phyloP scores from a whole-genome alignment of 1,140 invertebrate species.

The Drosophila chauvacae region DNA sequence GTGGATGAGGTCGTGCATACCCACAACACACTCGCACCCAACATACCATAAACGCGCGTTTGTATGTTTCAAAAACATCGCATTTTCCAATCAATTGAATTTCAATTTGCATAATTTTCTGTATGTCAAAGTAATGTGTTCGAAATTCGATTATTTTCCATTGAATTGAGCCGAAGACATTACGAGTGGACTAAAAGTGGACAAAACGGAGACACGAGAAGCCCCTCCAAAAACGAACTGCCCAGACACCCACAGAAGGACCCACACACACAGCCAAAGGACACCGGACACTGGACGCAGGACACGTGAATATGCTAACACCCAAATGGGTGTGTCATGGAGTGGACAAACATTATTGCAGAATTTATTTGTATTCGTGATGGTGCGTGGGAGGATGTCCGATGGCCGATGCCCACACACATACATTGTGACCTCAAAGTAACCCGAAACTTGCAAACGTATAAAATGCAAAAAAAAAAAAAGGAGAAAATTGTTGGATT shows the following conservation, averaged over 20 bases:
- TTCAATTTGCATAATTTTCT: slow-evolving; percentile 82
- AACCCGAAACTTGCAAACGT: slow-evolving; percentile 69
- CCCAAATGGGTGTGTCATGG: slow-evolving; percentile 64
- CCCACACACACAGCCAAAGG: slow-evolving; percentile 14
- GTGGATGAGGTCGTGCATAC: slow-evolving; percentile 33
- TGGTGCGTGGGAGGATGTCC: slow-evolving; percentile 22
- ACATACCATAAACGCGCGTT: not conserved
- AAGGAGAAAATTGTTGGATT: slow-evolving; percentile 28
- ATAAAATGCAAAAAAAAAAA: slow-evolving; percentile 57
- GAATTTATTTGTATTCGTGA: slow-evolving; percentile 67
- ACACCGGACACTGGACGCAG: slow-evolving; percentile 1
- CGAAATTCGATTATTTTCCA: slow-evolving; percentile 82
- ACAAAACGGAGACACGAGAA: slow-evolving; percentile 54
- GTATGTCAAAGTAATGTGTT: slow-evolving; percentile 80
- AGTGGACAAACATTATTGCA: slow-evolving; percentile 76
- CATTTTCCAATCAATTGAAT: slow-evolving; percentile 83
- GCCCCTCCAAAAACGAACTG: slow-evolving; percentile 2
- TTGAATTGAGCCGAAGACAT: slow-evolving; percentile 80
- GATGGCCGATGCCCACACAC: slow-evolving; percentile 10
- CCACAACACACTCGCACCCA: slow-evolving; percentile 2
- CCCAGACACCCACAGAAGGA: not conserved
- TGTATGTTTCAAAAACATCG: slow-evolving; percentile 43
- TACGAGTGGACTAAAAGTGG: slow-evolving; percentile 71
- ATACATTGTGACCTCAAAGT: slow-evolving; percentile 69
- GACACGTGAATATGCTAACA: slow-evolving; percentile 48